Percentiles rank a stretch among this genome's conserved stretches.
These are phyloP conservation scores for Oceanites oceanicus DNA, from an alignment of 2,113 vertebrate genomes.

Conservation along the genomic window DNA sequence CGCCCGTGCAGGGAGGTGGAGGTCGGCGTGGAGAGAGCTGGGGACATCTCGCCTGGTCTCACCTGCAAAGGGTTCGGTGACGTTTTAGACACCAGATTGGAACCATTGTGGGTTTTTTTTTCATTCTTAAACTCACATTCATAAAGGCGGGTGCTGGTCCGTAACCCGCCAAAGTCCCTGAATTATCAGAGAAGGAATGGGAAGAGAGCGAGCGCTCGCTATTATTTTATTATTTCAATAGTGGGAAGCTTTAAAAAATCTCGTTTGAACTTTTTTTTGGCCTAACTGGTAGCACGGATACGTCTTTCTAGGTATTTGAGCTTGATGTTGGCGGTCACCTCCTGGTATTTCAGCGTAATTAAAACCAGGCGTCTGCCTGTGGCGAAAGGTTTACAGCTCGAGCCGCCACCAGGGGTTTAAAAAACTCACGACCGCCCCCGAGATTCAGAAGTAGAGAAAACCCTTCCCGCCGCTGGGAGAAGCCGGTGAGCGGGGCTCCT, in stretches of 20 bases:
- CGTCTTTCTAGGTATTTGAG: not conserved
- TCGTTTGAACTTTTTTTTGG: not conserved
- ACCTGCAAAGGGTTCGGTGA: no score
- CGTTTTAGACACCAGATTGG: not conserved
- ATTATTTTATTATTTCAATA: not conserved
- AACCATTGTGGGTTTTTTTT: not conserved
- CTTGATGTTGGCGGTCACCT: not conserved
- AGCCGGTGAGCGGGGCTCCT: not conserved
- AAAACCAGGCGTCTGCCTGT: not conserved
- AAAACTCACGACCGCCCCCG: not conserved
- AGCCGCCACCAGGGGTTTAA: not conserved
- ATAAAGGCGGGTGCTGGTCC: not conserved
- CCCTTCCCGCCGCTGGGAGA: not conserved
- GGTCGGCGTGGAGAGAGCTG: not conserved
- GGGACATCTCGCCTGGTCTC: not conserved
- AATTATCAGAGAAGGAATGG: not conserved
- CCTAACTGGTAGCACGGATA: rapidly evolving
- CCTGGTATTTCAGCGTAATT: not conserved
- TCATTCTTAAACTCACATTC: not conserved
- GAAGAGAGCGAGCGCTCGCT: not conserved
- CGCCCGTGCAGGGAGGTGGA: not conserved
- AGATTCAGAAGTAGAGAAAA: not conserved
- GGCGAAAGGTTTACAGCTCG: not conserved
- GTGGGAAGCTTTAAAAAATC: not conserved
- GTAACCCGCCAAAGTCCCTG: no score